A percentile compares a stretch with the other conserved stretches of the same genome.
phyloP scores from a whole-genome alignment of 1,140 invertebrate genomes.

The Arctopsyche grandis region DNA sequence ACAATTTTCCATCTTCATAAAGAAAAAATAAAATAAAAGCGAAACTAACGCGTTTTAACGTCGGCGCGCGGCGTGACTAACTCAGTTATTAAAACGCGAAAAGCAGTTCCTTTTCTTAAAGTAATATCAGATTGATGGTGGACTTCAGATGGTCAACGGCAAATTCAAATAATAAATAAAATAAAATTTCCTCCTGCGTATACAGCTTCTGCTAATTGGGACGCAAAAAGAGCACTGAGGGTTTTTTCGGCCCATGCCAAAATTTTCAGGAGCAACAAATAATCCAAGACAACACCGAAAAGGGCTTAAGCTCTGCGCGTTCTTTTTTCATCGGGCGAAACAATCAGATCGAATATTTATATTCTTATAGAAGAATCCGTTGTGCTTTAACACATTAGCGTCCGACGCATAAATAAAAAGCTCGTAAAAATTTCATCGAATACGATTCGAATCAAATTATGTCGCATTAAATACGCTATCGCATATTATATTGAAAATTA shows the following conservation, averaged over 20 bases:
- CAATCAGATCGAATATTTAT: background rate
- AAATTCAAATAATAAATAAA: background rate
- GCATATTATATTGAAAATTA: conserved; percentile 4
- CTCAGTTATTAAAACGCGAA: conserved; percentile 18
- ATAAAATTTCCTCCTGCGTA: background rate
- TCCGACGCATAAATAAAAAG: background rate
- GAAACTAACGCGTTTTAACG: background rate
- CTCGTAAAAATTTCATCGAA: background rate
- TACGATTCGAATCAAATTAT: conserved; percentile 8
- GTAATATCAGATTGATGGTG: conserved; percentile 24
- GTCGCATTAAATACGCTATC: background rate
- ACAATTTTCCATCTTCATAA: background rate
- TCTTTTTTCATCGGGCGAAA: background rate
- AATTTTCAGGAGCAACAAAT: conserved; percentile 23
- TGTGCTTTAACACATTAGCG: conserved; percentile 13
- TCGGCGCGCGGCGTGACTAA: conserved; percentile 2
- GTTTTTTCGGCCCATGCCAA: background rate
- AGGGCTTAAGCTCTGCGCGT: background rate
- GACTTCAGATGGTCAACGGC: background rate
- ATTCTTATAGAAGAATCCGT: background rate
- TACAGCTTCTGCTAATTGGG: background rate
- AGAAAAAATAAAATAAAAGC: background rate
- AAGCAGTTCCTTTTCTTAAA: background rate
- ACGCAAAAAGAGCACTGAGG: background rate
- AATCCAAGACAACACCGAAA: background rate